phyloP scores from a whole-genome alignment of 2,797 vertebrate species.

The Pteronotus mesoamericanus region DNA sequence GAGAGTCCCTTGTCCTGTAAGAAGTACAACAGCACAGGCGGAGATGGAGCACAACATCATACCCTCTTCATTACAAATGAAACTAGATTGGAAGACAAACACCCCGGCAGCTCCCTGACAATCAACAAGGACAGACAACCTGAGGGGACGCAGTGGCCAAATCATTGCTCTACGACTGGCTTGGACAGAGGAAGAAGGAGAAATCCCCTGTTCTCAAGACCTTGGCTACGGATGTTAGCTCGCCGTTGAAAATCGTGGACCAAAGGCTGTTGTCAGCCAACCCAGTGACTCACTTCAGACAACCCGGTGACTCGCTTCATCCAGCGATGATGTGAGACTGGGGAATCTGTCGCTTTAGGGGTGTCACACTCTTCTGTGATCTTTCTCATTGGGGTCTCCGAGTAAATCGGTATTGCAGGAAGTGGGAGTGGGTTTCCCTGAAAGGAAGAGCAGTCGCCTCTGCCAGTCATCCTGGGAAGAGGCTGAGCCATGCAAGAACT shows the following conservation, averaged over 20 bases:
- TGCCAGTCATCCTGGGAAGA: neutral
- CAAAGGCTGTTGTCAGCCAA: neutral
- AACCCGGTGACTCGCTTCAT: neutral
- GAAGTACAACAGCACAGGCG: neutral
- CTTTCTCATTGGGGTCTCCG: neutral
- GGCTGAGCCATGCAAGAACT: neutral
- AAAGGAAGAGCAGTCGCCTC: neutral
- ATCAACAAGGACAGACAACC: neutral
- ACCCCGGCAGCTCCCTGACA: neutral
- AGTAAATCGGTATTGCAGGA: neutral
- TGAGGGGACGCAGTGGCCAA: neutral
- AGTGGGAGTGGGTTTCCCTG: neutral
- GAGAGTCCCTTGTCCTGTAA: neutral
- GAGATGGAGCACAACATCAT: neutral
- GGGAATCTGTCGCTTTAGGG: neutral
- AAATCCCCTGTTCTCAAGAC: neutral
- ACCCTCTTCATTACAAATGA: neutral
- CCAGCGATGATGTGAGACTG: neutral
- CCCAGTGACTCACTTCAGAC: neutral
- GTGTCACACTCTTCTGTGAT: neutral
- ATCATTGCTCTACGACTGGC: neutral
- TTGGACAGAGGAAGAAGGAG: neutral
- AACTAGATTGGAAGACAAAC: neutral
- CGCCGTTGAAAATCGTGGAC: neutral
- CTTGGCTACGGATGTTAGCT: neutral